These are phyloP conservation scores for Galeopsomyia nigrocyanea DNA, from an alignment of 2,888 invertebrate genomes.

Conservation along the genomic window DNA sequence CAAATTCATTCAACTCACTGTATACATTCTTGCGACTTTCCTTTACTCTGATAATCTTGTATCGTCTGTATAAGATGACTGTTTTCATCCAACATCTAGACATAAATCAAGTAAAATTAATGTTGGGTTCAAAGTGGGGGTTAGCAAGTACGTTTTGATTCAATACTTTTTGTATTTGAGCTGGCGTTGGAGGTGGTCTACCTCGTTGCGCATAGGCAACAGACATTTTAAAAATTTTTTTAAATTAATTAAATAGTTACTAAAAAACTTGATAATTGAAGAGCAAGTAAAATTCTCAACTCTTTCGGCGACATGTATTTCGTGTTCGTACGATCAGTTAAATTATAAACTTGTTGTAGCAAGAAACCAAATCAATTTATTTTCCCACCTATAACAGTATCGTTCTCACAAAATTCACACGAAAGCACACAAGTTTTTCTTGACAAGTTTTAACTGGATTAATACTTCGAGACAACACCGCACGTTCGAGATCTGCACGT, in stretches of 20 bases:
- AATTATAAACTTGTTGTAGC: neutral
- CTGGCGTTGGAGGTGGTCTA: conserved; percentile 82
- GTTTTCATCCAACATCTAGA: conserved; percentile 95
- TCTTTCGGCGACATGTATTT: conserved; percentile 37
- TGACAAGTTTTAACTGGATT: conserved; percentile 47
- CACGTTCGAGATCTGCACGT: conserved; percentile 22
- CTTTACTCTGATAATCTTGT: conserved; percentile 96
- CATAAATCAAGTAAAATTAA: conserved; percentile 28
- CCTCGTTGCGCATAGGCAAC: conserved; percentile 82
- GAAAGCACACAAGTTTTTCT: conserved; percentile 35
- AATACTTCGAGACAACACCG: conserved; percentile 41
- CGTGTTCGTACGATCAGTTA: neutral
- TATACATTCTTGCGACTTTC: conserved; percentile 92
- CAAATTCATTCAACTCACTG: conserved; percentile 73
- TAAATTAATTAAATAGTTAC: conserved; percentile 11
- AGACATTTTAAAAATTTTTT: conserved; percentile 72
- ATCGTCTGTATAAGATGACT: conserved; percentile 96
- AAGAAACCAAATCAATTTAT: neutral
- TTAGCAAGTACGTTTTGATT: conserved; percentile 15
- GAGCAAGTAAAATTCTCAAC: conserved; percentile 5
- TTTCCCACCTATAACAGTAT: neutral
- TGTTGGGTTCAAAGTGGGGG: conserved; percentile 22
- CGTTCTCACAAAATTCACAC: conserved; percentile 12
- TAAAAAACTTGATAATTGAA: neutral
- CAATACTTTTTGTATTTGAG: conserved; percentile 83